Conservation (phyloP, 2,113 vertebrate genomes). For the Micronycteris hirsuta region DNA sequence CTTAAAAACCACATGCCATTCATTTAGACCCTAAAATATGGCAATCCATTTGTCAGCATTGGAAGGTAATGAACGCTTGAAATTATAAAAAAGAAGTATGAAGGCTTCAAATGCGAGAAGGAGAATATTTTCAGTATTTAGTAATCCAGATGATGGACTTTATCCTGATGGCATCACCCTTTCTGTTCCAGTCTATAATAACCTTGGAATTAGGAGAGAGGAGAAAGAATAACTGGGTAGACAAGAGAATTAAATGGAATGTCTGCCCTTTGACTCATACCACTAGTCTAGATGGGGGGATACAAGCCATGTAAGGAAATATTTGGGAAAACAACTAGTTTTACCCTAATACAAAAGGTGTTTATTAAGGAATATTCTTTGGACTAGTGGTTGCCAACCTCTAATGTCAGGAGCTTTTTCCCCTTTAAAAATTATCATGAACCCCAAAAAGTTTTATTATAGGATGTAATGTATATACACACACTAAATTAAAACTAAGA, state of each 20-base stretch:
- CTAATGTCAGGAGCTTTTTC: background rate
- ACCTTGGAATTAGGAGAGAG: background rate
- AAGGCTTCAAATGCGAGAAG: background rate
- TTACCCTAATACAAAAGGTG: background rate
- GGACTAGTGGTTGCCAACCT: background rate
- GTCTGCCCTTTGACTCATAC: background rate
- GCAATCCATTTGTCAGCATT: background rate
- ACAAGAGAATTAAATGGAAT: background rate
- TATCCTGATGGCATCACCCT: background rate
- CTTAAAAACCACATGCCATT: background rate
- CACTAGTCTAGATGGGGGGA: background rate
- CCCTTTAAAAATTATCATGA: background rate
- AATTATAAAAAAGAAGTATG: background rate
- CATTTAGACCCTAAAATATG: background rate
- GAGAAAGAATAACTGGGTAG: background rate
- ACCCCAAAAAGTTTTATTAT: background rate
- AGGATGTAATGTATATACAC: too few species aligned
- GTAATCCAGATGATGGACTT: background rate
- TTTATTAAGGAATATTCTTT: background rate
- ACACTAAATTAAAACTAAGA: background rate
- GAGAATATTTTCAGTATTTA: background rate
- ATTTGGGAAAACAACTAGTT: background rate
- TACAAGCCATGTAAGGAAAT: background rate
- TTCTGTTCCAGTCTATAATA: background rate
- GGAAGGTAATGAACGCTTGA: background rate